Evolutionary conservation across 2,797 vertebrate species (phyloP), one percentile per base, ranked within the genome.

Genomic region (Amblyopsis hoosieri): DNA sequence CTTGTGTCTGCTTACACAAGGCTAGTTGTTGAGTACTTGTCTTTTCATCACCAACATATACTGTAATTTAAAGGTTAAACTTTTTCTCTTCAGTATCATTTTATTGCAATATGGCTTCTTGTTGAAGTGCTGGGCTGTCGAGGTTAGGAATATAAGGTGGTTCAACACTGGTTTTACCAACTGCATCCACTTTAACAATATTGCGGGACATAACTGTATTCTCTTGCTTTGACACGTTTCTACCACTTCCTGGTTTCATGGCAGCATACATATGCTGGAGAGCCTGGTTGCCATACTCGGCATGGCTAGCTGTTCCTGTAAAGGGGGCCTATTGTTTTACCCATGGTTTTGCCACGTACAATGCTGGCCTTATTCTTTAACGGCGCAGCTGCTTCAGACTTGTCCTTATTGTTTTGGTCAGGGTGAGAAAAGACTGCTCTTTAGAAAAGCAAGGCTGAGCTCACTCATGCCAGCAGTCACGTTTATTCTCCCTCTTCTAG

Each of bases 331-430:
- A 60, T 60, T 71, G 2, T 71, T 69, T 66, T 61, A 57, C 53
- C 74, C 23, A 57, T 60, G 70, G 2, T 71, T 69, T 66, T 61
- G 55, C 53, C 62, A 50, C 23, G 68, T 72, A 87, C 86, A 89
- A 85, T 79, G 81, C 64, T 46, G 61, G 76, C 86, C 85, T 86
- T 87, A 87, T 84, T 13, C 67, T 67, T 76, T 85, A 81, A 82
- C 80, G 73, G 82, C 81, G 85, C 80, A 79, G 76, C 79, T 80
- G 82, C 81, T 86, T 83, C 81, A 67, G 83, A 84, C 87, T 76
- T 87, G 90, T 85, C 85, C 84, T 90, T 76, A 85, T 90, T 90
- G 87, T 90, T 82, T 86, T 72, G 80, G 82, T 74, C 78, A 64
- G 78, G 81, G 82, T 84, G 87, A 84, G 85, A 88, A 89, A 88